Evolutionary conservation across 2,113 vertebrate species (phyloP).

Genomic region (Cariama cristata): DNA sequence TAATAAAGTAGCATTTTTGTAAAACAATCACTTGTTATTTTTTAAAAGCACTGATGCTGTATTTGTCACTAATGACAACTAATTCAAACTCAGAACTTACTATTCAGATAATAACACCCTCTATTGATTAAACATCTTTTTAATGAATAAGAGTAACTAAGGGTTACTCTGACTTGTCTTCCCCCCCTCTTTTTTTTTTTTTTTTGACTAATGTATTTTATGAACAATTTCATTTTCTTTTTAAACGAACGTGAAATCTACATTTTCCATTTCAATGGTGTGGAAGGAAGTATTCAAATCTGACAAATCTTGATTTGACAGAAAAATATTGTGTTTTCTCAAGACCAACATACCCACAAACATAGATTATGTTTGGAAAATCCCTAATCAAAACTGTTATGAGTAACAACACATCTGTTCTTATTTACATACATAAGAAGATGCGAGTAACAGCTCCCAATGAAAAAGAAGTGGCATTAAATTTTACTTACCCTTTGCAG

Average conservation of each 20-base stretch:
- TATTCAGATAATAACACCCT: background rate
- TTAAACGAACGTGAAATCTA: background rate
- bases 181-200: background rate
- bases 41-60: background rate
- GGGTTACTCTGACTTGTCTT: background rate
- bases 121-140: background rate
- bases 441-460: background rate
- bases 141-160: background rate
- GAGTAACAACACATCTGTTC: slow-evolving; percentile 63
- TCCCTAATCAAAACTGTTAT: slow-evolving; percentile 47
- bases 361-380: slow-evolving; percentile 44
- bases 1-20: background rate
- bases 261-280: background rate
- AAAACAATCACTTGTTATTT: background rate
- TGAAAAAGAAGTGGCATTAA: background rate
- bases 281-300: background rate
- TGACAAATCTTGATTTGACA: slow-evolving; percentile 15
- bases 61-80: background rate
- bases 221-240: background rate
- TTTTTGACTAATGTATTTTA: background rate
- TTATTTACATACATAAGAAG: slow-evolving; percentile 65
- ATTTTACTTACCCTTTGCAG: slow-evolving; percentile 21
- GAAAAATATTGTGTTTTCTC: slow-evolving; percentile 19
- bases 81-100: background rate
- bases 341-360: slow-evolving; percentile 1